These are phyloP conservation scores for Oreotrochilus melanogaster DNA, from an alignment of 2,113 vertebrate genomes.

Conservation along the genomic window DNA sequence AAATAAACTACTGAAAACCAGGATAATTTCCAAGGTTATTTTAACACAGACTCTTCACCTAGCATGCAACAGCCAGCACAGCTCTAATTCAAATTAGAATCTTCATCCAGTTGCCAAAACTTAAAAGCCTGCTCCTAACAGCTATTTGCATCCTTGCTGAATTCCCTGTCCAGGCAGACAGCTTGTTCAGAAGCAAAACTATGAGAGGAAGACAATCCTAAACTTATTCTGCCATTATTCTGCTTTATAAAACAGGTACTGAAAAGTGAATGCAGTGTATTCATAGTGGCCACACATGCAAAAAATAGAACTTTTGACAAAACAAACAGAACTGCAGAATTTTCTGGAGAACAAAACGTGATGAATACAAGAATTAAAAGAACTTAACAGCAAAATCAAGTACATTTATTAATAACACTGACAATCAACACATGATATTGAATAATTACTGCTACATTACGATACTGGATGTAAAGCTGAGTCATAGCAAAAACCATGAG, in stretches of 20 bases:
- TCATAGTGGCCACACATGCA: background rate
- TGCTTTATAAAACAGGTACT: background rate
- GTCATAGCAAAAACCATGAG: background rate
- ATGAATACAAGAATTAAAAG: background rate
- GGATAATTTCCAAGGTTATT: background rate
- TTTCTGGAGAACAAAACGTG: background rate
- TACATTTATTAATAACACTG: background rate
- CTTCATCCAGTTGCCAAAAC: background rate
- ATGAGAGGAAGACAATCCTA: background rate
- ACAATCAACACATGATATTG: background rate
- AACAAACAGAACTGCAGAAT: background rate
- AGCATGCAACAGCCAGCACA: background rate
- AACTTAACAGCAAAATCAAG: background rate
- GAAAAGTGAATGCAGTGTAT: background rate
- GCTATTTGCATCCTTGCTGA: background rate
- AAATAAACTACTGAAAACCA: background rate
- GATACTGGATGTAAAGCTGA: background rate
- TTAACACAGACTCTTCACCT: background rate
- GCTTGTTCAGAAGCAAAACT: background rate
- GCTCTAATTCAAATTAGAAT: background rate
- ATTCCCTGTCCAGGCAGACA: background rate
- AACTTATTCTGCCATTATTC: background rate
- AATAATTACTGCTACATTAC: background rate
- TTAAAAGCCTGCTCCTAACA: background rate
- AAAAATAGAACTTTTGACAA: background rate